Conservation (phyloP, 1,140 invertebrate genomes). For the Zaprionus vittiger region DNA sequence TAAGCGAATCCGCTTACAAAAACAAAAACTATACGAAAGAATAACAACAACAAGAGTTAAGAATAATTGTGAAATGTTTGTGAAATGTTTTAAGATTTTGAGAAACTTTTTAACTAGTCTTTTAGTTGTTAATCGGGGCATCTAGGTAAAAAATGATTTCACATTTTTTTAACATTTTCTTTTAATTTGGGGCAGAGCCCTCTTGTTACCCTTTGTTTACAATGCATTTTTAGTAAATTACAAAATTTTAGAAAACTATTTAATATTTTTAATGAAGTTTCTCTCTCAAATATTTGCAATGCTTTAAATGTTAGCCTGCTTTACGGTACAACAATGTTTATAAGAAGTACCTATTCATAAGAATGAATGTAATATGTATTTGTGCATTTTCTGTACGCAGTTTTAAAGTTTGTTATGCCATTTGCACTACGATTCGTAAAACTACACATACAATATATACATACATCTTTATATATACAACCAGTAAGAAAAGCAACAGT, state of each 20-base stretch:
- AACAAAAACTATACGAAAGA: slow-evolving; percentile 25
- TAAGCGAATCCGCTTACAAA: slow-evolving; percentile 75
- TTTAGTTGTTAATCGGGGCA: slow-evolving; percentile 58
- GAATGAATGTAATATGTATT: slow-evolving; percentile 21
- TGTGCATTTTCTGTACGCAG: slow-evolving; percentile 57
- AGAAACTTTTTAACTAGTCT: slow-evolving; percentile 61
- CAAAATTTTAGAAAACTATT: slow-evolving; percentile 13
- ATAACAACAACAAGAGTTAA: slow-evolving; percentile 5
- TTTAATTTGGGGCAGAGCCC: slow-evolving; percentile 70
- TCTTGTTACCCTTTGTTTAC: slow-evolving; percentile 60
- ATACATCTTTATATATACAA: slow-evolving; percentile 57
- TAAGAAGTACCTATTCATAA: slow-evolving; percentile 73
- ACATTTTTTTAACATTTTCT: slow-evolving; percentile 44
- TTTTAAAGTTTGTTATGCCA: slow-evolving; percentile 69
- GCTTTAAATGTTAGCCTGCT: slow-evolving; percentile 82
- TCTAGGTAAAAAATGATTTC: slow-evolving; percentile 13
- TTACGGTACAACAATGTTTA: slow-evolving; percentile 75
- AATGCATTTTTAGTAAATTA: slow-evolving; percentile 28
- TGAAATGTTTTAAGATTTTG: slow-evolving; percentile 48
- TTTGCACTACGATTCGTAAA: slow-evolving; percentile 40
- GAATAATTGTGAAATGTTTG: slow-evolving; percentile 29
- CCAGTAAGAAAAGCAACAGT: too few species aligned
- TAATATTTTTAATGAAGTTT: slow-evolving; percentile 19
- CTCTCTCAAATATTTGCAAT: slow-evolving; percentile 61
- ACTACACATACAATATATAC: slow-evolving; percentile 53